phyloP scores from a whole-genome alignment of 1,140 invertebrate genomes.

The Psilanteris sp. region DNA sequence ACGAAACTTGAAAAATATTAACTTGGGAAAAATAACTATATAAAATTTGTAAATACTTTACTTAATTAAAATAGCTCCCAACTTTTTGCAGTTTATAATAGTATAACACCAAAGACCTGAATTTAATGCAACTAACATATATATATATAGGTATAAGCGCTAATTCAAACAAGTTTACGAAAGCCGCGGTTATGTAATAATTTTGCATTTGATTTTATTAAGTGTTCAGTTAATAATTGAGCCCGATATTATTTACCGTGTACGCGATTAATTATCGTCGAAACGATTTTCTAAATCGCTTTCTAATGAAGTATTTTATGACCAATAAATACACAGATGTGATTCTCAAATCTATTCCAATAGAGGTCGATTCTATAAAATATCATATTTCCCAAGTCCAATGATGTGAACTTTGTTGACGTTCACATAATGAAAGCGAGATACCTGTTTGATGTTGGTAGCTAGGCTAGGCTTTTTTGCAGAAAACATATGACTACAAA shows the following conservation, averaged over 20 bases:
- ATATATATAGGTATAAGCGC: too few species aligned
- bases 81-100: too few species aligned
- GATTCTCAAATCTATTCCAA: constrained; percentile 20
- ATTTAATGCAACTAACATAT: too few species aligned
- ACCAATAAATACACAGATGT: constrained; percentile 24
- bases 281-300: constrained; percentile 44
- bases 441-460: constrained; percentile 62
- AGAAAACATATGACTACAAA: constrained; percentile 56
- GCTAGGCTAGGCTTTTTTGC: constrained; percentile 47
- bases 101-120: too few species aligned
- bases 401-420: constrained; percentile 50
- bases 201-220: constrained; percentile 38
- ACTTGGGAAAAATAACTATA: too few species aligned
- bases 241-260: constrained; percentile 18
- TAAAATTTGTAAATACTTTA: too few species aligned
- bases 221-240: constrained; percentile 20
- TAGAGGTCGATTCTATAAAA: constrained; percentile 49
- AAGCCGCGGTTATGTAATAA: too few species aligned
- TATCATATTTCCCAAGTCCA: constrained; percentile 58
- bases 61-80: too few species aligned
- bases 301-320: constrained; percentile 58
- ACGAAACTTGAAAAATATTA: too few species aligned
- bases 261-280: constrained; percentile 31
- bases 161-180: too few species aligned
- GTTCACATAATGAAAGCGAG: constrained; percentile 46